Conservation (phyloP, 1,140 invertebrate species). For the Drosophila tani region DNA sequence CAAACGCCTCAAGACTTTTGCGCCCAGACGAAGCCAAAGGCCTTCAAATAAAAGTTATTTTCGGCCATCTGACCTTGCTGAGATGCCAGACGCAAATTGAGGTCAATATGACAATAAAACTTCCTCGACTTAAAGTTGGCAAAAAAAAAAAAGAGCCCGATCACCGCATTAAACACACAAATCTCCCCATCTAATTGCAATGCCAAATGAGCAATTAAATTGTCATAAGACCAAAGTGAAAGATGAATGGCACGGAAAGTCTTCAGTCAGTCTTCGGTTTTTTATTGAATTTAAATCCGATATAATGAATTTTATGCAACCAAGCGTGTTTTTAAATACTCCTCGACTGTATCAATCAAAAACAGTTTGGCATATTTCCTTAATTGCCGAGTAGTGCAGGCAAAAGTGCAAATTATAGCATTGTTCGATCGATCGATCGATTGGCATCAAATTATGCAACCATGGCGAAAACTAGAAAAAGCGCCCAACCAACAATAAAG, state of each 20-base stretch:
- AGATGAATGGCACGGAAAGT: slow-evolving; percentile 32
- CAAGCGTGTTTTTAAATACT: slow-evolving; percentile 19
- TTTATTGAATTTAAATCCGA: slow-evolving; percentile 38
- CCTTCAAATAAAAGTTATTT: slow-evolving; percentile 50
- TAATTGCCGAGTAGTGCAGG: slow-evolving; percentile 57
- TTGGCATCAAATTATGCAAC: slow-evolving; percentile 49
- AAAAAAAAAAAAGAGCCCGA: slow-evolving; percentile 20
- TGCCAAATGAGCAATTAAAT: slow-evolving; percentile 73
- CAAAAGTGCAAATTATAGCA: slow-evolving; percentile 56
- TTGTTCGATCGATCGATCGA: slow-evolving; percentile 13
- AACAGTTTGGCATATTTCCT: slow-evolving; percentile 39
- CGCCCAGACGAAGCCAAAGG: slow-evolving; percentile 18
- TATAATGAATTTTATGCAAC: slow-evolving; percentile 59
- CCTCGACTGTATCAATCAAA: slow-evolving; percentile 30
- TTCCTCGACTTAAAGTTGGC: slow-evolving; percentile 49
- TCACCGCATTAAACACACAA: slow-evolving; percentile 40
- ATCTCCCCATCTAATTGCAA: slow-evolving; percentile 65
- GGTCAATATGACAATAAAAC: slow-evolving; percentile 71
- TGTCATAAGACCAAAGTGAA: slow-evolving; percentile 53
- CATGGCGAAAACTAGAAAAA: slow-evolving; percentile 39
- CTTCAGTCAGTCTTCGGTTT: slow-evolving; percentile 4
- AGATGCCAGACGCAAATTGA: slow-evolving; percentile 55
- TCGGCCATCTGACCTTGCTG: slow-evolving; percentile 56
- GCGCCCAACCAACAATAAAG: slow-evolving; percentile 11
- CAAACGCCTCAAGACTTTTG: slow-evolving; percentile 19